phyloP scores from a whole-genome alignment of 2,888 invertebrate genomes.

The Catocala nupta region DNA sequence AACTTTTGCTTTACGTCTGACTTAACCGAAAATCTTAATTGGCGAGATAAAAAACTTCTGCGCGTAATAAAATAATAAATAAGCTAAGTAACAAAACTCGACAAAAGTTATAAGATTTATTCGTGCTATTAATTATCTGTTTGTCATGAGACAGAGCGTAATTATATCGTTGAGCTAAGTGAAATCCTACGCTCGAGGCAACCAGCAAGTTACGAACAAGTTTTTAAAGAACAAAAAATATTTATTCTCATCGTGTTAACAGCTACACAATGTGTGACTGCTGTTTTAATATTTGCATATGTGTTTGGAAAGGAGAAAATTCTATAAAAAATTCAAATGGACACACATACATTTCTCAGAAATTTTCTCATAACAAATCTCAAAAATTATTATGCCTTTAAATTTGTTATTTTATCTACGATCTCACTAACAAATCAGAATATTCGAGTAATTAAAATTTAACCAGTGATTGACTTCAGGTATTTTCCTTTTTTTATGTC shows the following conservation, averaged over 20 bases:
- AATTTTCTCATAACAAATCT: too few species aligned
- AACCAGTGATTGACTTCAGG: too few species aligned
- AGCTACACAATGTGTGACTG: too few species aligned
- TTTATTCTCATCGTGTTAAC: too few species aligned
- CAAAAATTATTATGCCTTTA: too few species aligned
- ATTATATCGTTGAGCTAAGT: constrained; percentile 73
- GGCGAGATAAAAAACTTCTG: constrained; percentile 49
- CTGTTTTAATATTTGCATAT: constrained; percentile 6
- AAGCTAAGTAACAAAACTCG: constrained; percentile 67
- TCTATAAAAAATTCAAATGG: too few species aligned
- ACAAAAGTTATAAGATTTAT: constrained; percentile 76
- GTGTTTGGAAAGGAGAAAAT: too few species aligned
- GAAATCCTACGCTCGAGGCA: constrained; percentile 68
- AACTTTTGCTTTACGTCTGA: constrained; percentile 19
- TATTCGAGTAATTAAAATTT: too few species aligned
- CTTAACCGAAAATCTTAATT: constrained; percentile 26
- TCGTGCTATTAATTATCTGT: constrained; percentile 73
- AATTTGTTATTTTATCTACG: too few species aligned
- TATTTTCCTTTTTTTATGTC: too few species aligned
- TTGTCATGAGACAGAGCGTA: constrained; percentile 69
- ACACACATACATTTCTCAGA: too few species aligned
- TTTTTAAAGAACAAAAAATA: constrained; percentile 33
- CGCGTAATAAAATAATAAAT: constrained; percentile 67
- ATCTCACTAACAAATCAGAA: too few species aligned
- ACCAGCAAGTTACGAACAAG: constrained; percentile 63